A percentile compares a stretch with the other conserved stretches of the same genome.
phyloP scores from a whole-genome alignment of 2,888 invertebrate species.

The Nemotelus pantherinus region DNA sequence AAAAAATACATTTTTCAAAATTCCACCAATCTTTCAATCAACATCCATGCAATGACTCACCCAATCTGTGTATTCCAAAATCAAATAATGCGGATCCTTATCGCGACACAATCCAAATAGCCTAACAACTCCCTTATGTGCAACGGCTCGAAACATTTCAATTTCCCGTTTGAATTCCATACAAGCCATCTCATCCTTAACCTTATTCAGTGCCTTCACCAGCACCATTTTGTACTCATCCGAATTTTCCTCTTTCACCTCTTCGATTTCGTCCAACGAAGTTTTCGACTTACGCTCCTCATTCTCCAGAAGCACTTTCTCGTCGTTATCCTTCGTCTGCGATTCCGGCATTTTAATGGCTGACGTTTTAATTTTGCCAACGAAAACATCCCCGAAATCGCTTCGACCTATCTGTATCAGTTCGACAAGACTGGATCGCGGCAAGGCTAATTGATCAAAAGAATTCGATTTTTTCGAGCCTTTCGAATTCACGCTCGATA shows the following conservation, averaged over 20 bases:
- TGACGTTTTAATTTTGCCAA: constrained; percentile 72
- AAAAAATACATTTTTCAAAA: too few relatives aligned
- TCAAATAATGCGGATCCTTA: constrained; percentile 86
- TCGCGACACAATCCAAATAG: constrained; percentile 85
- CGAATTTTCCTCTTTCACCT: constrained; percentile 62
- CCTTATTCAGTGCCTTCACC: constrained; percentile 80
- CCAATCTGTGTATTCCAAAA: constrained; percentile 94
- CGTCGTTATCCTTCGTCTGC: constrained; percentile 55
- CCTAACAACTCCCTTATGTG: constrained; percentile 82
- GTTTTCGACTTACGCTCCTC: constrained; percentile 64
- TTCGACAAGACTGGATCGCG: constrained; percentile 78
- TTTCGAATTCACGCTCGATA: constrained; percentile 72
- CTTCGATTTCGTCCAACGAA: constrained; percentile 64
- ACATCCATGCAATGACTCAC: constrained; percentile 65
- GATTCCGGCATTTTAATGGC: constrained; percentile 54
- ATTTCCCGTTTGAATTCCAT: constrained; percentile 89
- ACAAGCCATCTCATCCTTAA: constrained; percentile 80
- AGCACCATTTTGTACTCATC: constrained; percentile 67
- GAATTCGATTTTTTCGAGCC: constrained; percentile 70
- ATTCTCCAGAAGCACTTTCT: constrained; percentile 52
- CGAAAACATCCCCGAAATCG: constrained; percentile 90
- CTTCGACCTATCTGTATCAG: constrained; percentile 80
- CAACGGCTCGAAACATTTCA: constrained; percentile 84
- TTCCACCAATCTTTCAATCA: too few relatives aligned
- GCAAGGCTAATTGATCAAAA: constrained; percentile 80